A percentile compares a stretch with the other conserved stretches of the same genome.
These are phyloP conservation scores for Pelecanoides urinatrix DNA, from an alignment of 2,113 vertebrate genomes.

Conservation along the genomic window DNA sequence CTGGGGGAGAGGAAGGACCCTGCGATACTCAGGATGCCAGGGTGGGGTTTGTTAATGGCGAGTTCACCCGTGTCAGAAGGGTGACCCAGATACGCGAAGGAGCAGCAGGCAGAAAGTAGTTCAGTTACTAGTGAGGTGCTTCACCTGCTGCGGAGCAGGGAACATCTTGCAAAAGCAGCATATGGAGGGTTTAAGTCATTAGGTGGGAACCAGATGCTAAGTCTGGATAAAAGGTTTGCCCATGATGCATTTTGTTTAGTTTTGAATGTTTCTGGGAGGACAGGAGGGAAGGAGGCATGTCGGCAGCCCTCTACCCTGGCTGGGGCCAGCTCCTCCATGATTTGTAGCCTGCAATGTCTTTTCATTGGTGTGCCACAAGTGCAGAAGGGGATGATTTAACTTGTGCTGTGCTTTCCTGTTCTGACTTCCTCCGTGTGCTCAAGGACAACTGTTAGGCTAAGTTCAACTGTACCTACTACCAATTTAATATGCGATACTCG, in stretches of 20 bases:
- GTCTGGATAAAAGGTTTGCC: neutral
- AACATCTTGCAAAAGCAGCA: accelerated
- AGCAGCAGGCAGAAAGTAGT: neutral
- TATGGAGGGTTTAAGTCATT: neutral
- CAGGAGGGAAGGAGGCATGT: neutral
- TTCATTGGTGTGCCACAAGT: accelerated
- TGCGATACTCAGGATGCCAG: neutral
- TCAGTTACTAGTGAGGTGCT: neutral
- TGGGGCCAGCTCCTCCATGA: accelerated
- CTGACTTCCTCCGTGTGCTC: neutral
- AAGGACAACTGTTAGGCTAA: neutral
- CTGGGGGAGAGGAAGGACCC: neutral
- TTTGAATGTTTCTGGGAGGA: neutral
- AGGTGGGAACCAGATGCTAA: neutral
- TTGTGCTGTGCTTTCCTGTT: accelerated
- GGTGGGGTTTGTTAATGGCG: neutral
- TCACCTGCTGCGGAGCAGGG: neutral
- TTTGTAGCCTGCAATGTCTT: neutral
- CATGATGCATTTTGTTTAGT: accelerated
- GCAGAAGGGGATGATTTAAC: neutral
- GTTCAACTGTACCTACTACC: neutral
- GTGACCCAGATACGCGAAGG: neutral
- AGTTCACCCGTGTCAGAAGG: neutral
- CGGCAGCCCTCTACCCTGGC: accelerated
- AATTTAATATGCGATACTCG: accelerated